A percentile compares a stretch with the other conserved stretches of the same genome.
These are phyloP conservation scores for Seriola dumerili DNA, from an alignment of 2,113 vertebrate genomes.

Conservation along the genomic window DNA sequence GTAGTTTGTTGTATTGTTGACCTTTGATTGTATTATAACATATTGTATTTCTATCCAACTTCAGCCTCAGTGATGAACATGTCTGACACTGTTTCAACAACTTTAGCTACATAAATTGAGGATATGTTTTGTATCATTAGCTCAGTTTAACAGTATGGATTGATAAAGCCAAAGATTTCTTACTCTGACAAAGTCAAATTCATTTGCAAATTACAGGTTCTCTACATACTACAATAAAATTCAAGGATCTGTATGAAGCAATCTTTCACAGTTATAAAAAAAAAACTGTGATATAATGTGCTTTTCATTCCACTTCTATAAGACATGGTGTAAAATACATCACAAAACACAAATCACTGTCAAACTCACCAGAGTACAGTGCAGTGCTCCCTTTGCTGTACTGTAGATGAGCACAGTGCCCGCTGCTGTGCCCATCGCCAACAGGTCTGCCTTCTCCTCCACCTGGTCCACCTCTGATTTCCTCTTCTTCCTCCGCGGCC, in stretches of 20 bases:
- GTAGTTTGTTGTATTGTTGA: neutral
- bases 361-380: slow-evolving; percentile 92
- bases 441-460: slow-evolving; percentile 89
- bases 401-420: slow-evolving; percentile 97
- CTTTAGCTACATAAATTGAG: neutral
- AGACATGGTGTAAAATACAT: neutral
- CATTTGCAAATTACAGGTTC: neutral
- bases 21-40: neutral
- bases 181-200: neutral
- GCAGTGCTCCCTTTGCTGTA: slow-evolving; percentile 93
- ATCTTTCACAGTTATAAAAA: neutral
- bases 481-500: slow-evolving; percentile 96
- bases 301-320: neutral
- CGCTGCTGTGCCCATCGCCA: slow-evolving; percentile 96
- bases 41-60: neutral
- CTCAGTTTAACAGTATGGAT: neutral
- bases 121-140: neutral
- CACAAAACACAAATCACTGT: neutral
- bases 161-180: too few relatives aligned
- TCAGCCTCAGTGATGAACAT: neutral
- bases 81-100: neutral
- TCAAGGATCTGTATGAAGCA: neutral
- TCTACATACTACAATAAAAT: neutral
- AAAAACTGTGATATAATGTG: neutral
- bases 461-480: slow-evolving; percentile 90